A percentile compares a stretch with the other conserved stretches of the same genome.
Evolutionary conservation across 2,797 vertebrate species (phyloP).

Genomic region (Tauraco hartlaubi): DNA sequence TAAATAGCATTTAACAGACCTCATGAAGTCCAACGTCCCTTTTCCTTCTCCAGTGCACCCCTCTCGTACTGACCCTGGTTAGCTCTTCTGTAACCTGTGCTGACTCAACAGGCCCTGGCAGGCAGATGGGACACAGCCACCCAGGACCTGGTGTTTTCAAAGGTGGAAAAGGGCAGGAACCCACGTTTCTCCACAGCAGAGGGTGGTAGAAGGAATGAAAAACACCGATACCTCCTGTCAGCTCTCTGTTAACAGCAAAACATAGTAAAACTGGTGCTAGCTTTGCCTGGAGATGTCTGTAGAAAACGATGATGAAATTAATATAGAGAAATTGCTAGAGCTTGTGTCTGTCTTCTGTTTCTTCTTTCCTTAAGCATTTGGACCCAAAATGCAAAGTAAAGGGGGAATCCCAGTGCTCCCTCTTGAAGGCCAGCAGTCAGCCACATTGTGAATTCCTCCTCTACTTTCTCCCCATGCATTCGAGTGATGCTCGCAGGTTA

Average conservation of each 20-base stretch:
- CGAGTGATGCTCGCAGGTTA: constrained; percentile 34
- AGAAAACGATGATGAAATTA: constrained; percentile 13
- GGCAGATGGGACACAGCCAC: not conserved
- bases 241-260: not conserved
- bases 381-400: constrained; percentile 27
- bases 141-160: not conserved
- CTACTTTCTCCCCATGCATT: constrained; percentile 10
- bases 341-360: not conserved
- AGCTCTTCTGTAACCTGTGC: not conserved
- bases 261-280: not conserved
- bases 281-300: not conserved
- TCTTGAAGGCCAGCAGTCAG: not conserved
- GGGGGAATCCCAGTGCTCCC: not conserved
- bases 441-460: not conserved
- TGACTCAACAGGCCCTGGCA: not conserved
- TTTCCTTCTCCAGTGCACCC: constrained; percentile 6
- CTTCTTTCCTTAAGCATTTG: constrained; percentile 27
- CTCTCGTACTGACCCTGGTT: not conserved
- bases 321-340: not conserved
- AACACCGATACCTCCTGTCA: not conserved
- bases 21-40: not conserved
- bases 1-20: not conserved
- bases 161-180: not conserved
- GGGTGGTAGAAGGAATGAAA: not conserved
- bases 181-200: not conserved